Conservation (phyloP, 1,140 invertebrate species). For the Drosophila malerkotliana region DNA sequence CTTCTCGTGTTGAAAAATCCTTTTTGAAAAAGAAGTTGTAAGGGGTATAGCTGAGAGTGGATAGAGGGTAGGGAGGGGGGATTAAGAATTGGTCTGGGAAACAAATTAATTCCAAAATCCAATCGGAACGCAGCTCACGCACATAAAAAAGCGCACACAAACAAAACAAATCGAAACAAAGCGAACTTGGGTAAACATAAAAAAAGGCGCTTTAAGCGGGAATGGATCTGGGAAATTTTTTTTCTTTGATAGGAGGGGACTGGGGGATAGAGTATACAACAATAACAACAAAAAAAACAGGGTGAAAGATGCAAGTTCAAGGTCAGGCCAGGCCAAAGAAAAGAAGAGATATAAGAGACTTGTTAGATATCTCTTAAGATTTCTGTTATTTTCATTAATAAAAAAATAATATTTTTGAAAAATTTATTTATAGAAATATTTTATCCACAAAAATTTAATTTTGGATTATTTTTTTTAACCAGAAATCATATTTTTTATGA, state of each 20-base stretch:
- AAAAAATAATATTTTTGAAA: too few relatives aligned
- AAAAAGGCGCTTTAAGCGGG: slow-evolving; percentile 4
- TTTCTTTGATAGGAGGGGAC: neutral
- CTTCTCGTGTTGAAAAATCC: too few relatives aligned
- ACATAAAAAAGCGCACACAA: slow-evolving; percentile 15
- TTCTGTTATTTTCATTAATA: too few relatives aligned
- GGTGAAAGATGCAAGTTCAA: slow-evolving; percentile 57
- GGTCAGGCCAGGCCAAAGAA: slow-evolving; percentile 13
- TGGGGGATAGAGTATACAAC: neutral
- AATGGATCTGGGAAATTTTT: slow-evolving; percentile 21
- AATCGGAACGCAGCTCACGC: slow-evolving; percentile 55
- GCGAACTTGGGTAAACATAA: neutral
- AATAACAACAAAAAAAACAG: neutral
- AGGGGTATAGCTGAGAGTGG: neutral
- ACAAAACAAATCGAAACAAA: slow-evolving; percentile 34
- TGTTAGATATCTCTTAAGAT: too few relatives aligned
- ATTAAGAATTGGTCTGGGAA: slow-evolving; percentile 18
- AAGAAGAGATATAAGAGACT: neutral
- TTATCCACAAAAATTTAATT: too few relatives aligned
- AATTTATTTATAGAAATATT: too few relatives aligned
- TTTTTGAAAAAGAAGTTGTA: too few relatives aligned
- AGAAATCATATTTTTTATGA: too few relatives aligned
- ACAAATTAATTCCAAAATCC: slow-evolving; percentile 60
- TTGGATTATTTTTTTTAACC: too few relatives aligned
- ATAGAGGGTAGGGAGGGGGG: neutral